Evolutionary conservation across 1,140 invertebrate species (phyloP).

Genomic region (Pectinophora gossypiella): DNA sequence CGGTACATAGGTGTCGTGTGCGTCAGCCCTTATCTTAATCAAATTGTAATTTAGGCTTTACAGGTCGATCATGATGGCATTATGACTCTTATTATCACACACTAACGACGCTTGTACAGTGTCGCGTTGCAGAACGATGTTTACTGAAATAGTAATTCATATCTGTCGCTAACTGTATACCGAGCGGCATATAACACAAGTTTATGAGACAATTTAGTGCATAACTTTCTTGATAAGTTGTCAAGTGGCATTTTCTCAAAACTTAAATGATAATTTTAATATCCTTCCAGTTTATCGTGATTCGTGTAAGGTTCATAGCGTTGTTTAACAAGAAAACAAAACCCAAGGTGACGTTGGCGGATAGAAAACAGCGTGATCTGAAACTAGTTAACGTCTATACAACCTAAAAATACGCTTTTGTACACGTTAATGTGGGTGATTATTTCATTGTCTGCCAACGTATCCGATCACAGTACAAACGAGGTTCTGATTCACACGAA

Average conservation of each 20-base stretch:
- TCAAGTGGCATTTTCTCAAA: no score
- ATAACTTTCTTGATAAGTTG: no score
- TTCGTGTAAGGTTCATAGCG: no score
- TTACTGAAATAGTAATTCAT: background rate
- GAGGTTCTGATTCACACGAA: no score
- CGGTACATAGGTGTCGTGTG: background rate
- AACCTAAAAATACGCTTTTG: background rate
- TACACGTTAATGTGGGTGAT: constrained; percentile 13
- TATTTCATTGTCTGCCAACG: constrained; percentile 28
- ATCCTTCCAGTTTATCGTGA: no score
- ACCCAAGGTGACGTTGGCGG: constrained; percentile 13
- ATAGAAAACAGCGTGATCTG: constrained; percentile 18
- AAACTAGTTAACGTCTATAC: constrained; percentile 8
- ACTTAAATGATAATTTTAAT: no score
- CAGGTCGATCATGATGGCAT: background rate
- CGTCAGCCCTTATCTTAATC: constrained; percentile 4
- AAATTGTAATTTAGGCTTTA: constrained; percentile 1
- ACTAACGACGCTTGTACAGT: background rate
- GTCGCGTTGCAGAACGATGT: background rate
- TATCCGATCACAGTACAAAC: no score
- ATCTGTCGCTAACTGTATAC: no score
- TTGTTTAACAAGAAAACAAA: background rate
- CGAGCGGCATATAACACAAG: no score
- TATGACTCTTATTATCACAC: background rate
- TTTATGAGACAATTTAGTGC: no score